Evolutionary conservation across 2,113 vertebrate genomes (phyloP), one percentile per base, ranked within the genome.

Genomic region (Strigops habroptila): DNA sequence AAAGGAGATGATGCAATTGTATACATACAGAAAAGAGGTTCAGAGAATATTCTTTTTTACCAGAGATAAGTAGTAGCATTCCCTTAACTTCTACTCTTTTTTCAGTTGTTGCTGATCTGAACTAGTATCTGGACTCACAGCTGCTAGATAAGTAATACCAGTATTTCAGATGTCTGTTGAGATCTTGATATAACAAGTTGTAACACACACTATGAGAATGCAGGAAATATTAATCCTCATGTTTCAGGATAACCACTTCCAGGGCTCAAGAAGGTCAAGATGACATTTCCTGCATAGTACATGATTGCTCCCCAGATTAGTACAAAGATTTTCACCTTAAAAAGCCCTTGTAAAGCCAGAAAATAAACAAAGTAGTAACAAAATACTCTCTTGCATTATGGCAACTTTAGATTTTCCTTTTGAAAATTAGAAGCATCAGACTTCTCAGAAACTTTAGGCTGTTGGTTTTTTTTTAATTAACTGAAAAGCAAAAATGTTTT

Each of bases 151-250:
- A 92, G 75, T 60, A 74, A 48, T 31, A 70, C 7, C 2, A 7
- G 55, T 92, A 75, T 84, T 86, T 84, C 88, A 91, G 76, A 63
- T 52, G 19, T 84, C 69, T 71, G 44, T 27, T 73, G 77, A 78
- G 73, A 88, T 80, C 51, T 64, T 71, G 55, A 48, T 90, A 44
- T 18, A 93, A 23, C 6, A 31, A 95, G 60, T 43, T 88, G 69
- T 86, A 95, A 92, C 94, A 78, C 74, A 93, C 9, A 33, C 62
- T 57, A 44, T 1, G 5, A 82, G 83, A 94, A 94, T 52, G 52
- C 90, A 96, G 93, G 96, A 95, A 97, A 78, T 93, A 86, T 93
- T 88, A 97, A 80, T 96, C 80, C 94, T 91, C 65, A 13, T 37
- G 82, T 94, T 97, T 75, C 92, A 92, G 91, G 51, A 57, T 60